Base-by-base conservation (phyloP, 2,888 invertebrate species). In the Drepana falcataria region DNA sequence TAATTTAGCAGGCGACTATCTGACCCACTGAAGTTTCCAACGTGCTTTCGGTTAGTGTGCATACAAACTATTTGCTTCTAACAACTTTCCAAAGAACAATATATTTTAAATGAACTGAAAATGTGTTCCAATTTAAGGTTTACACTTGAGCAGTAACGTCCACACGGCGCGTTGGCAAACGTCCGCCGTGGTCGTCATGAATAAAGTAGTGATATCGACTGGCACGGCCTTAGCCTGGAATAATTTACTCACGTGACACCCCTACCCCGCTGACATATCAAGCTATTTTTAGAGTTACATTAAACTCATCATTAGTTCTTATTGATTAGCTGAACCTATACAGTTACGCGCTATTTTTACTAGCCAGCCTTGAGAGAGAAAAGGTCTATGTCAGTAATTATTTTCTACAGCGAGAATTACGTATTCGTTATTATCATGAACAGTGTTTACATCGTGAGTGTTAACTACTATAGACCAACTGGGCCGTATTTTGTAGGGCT, bases 141-240 rank as follows among this genome's bases (percentile, higher is more conserved):
- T 3, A 44, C 44, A 4, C 9, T 44, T 44, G 9, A 44, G 9
- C 44, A 60, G 74, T 60, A 70, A 71, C 77, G 70, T 83, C 82
- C 79, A 79, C 65, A 68, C 65, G 69, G 71, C 64, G 59, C 63
- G 60, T 70, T 69, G 61, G 75, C 83, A 87, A 87, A 81, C 79
- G 84, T 64, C 76, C 70, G 79, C 68, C 79, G 70, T 79, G 65
- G 73, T 66, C 76, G 80, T 83, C 87, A 88, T 91, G 87, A 90
- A 91, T 91, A 87, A 89, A 77, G 81, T 77, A 91, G 86, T 75
- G 72, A 67, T 89, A 91, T 91, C 83, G 91, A 90, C 90, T 87
- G 75, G 59, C 65, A 65, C 75, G 77, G 77, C 83, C 81, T 82
- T 79, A 73, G 79, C 75, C 75, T 68, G 69, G 82, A 88, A 87